These are phyloP conservation scores for Andricus grossulariae DNA, from an alignment of 1,140 invertebrate species.

Conservation along the genomic window DNA sequence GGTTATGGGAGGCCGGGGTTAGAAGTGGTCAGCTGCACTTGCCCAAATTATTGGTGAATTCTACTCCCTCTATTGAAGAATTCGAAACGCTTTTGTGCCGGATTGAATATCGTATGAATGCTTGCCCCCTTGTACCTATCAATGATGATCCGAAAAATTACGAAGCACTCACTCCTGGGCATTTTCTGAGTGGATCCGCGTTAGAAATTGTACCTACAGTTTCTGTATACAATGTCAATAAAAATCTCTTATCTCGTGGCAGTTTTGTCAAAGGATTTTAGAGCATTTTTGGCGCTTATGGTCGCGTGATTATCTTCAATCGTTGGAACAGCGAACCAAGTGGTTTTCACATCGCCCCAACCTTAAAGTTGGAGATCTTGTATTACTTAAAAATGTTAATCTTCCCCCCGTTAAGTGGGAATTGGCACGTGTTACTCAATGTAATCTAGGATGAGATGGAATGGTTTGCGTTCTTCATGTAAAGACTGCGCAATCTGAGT, in stretches of 20 bases:
- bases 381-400: not conserved
- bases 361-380: constrained; percentile 24
- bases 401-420: not conserved
- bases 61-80: constrained; percentile 45
- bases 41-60: constrained; percentile 37
- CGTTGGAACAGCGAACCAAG: constrained; percentile 1
- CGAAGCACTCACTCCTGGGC: constrained; percentile 44
- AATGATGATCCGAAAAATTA: constrained; percentile 33
- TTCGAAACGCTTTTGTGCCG: constrained; percentile 44
- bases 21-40: too few species aligned
- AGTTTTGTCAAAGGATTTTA: not conserved
- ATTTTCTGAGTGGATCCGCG: constrained; percentile 57
- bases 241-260: constrained; percentile 37
- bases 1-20: too few species aligned
- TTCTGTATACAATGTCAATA: not conserved
- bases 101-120: constrained; percentile 52
- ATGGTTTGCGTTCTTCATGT: not conserved
- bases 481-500: not conserved
- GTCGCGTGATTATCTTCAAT: too few species aligned
- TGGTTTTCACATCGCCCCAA: not conserved
- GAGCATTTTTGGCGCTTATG: too few species aligned
- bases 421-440: too few species aligned
- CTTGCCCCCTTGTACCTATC: constrained; percentile 42
- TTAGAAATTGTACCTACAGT: constrained; percentile 34
- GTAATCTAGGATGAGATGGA: not conserved